Evolutionary conservation across 2,797 vertebrate species (phyloP).

Genomic region (Stomatorhinus walkeri): DNA sequence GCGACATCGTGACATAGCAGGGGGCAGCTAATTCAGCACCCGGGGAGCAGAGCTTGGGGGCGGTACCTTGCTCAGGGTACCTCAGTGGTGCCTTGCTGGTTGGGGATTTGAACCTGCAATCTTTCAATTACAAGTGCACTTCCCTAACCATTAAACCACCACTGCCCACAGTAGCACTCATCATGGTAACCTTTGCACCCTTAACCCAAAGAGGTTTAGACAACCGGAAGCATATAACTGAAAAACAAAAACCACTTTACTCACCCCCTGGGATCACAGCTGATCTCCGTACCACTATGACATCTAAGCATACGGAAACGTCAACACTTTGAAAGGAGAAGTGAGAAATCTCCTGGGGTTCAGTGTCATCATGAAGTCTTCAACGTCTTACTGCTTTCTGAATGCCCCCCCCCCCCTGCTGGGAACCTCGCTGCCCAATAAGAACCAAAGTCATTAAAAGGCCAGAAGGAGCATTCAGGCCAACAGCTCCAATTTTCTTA

Average conservation of each 20-base stretch:
- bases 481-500: background rate
- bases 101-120: background rate
- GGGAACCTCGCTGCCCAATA: background rate
- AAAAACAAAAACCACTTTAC: background rate
- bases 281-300: background rate
- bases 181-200: background rate
- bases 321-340: background rate
- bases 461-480: background rate
- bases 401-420: background rate
- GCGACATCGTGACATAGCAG: background rate
- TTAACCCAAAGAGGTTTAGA: background rate
- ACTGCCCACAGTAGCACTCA: background rate
- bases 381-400: background rate
- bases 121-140: background rate
- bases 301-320: background rate
- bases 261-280: background rate
- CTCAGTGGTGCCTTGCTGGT: background rate
- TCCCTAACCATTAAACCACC: background rate
- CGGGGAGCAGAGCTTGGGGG: background rate
- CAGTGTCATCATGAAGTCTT: background rate
- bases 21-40: background rate
- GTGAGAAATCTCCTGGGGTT: background rate
- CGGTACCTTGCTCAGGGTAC: background rate
- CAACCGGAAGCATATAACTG: background rate
- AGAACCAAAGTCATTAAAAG: background rate